These are phyloP conservation scores for Gnatocerus cornutus DNA, from an alignment of 2,888 invertebrate species.

Conservation along the genomic window DNA sequence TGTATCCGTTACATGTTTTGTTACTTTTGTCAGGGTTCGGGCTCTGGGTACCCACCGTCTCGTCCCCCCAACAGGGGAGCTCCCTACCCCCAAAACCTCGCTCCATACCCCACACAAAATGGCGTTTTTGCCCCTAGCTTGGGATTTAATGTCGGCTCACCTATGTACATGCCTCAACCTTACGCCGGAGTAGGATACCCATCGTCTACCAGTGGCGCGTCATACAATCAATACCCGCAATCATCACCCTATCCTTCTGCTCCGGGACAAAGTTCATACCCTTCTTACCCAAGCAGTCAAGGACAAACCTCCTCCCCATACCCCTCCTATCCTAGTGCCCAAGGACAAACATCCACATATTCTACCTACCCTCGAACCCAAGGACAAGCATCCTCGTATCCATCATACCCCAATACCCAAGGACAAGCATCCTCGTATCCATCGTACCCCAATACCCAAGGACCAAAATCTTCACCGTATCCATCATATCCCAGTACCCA, in stretches of 20 bases:
- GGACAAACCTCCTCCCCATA: background rate
- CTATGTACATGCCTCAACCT: constrained; percentile 72
- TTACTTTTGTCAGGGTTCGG: constrained; percentile 22
- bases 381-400: background rate
- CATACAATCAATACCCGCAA: constrained; percentile 45
- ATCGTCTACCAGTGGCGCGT: constrained; percentile 38
- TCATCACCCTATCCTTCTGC: constrained; percentile 34
- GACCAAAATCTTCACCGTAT: background rate
- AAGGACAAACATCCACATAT: background rate
- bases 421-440: background rate
- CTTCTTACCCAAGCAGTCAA: too few relatives aligned
- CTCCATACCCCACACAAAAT: constrained; percentile 59
- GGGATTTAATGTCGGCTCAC: constrained; percentile 71
- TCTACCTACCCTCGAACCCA: too few relatives aligned
- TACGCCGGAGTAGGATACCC: constrained; percentile 69
- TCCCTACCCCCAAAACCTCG: constrained; percentile 57
- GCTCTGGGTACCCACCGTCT: background rate
- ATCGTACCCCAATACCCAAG: background rate
- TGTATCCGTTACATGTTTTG: too few relatives aligned
- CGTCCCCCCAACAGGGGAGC: background rate
- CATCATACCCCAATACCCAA: too few relatives aligned
- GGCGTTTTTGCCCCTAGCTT: constrained; percentile 69
- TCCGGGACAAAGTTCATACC: too few relatives aligned
- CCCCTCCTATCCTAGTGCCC: background rate
- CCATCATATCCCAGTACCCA: background rate